A percentile compares a stretch with the other conserved stretches of the same genome.
These are phyloP conservation scores for Arizona elegans DNA, from an alignment of 2,113 vertebrate genomes.

Conservation along the genomic window DNA sequence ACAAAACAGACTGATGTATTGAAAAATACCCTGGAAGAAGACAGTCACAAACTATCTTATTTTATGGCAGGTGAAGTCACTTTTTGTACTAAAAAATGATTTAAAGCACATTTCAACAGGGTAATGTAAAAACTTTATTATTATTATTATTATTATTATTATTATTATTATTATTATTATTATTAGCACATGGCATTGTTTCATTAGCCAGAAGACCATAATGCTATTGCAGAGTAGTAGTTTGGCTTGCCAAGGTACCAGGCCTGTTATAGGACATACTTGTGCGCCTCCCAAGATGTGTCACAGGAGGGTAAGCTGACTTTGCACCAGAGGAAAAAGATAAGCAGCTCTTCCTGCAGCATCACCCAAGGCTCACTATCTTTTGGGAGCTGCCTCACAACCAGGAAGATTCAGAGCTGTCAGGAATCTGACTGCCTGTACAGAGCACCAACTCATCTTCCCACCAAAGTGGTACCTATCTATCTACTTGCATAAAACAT, in stretches of 20 bases:
- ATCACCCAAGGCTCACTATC: background rate
- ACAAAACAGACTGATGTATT: background rate
- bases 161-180: no score
- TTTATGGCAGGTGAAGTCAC: background rate
- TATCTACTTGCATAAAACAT: background rate
- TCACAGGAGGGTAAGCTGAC: no score
- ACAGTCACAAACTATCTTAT: background rate
- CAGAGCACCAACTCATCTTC: background rate
- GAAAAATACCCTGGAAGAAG: background rate
- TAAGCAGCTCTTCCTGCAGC: background rate
- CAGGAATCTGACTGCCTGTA: background rate
- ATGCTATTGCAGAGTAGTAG: background rate
- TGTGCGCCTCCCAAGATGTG: no score
- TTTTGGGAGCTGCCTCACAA: background rate
- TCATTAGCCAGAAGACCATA: background rate
- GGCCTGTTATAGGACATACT: background rate
- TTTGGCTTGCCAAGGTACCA: background rate
- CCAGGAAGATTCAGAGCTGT: background rate
- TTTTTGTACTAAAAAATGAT: background rate
- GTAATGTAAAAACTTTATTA: background rate
- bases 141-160: no score
- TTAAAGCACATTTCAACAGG: background rate
- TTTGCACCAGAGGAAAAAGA: no score
- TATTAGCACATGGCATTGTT: background rate
- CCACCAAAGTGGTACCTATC: no score